phyloP scores from a whole-genome alignment of 2,888 invertebrate species.

The Andrena dorsata region DNA sequence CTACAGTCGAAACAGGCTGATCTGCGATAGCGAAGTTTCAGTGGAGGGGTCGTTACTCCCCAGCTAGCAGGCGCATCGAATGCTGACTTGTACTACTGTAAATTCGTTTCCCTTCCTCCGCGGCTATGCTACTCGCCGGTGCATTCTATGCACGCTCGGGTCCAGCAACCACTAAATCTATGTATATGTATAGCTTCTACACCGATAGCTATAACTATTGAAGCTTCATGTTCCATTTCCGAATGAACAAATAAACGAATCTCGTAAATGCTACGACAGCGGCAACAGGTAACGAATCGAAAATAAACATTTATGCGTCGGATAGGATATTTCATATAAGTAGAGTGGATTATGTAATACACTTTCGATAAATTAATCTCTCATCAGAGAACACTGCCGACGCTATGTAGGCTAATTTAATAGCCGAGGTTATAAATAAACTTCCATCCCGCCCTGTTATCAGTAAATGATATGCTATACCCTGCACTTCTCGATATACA shows the following conservation, averaged over 20 bases:
- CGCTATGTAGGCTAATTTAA: conserved; percentile 41
- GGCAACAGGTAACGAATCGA: conserved; percentile 13
- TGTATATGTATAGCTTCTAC: background rate
- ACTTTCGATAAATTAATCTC: background rate
- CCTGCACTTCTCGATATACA: conserved; percentile 28
- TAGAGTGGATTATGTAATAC: background rate
- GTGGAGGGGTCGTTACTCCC: conserved; percentile 41
- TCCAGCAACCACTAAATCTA: background rate
- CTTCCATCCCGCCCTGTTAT: conserved; percentile 44
- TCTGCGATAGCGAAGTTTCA: conserved; percentile 18
- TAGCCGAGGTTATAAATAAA: conserved; percentile 52
- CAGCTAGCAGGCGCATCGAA: conserved; percentile 24
- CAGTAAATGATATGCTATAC: conserved; percentile 55
- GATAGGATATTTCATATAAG: conserved; percentile 10
- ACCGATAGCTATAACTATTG: background rate
- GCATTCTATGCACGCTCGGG: background rate
- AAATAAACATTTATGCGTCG: conserved; percentile 6
- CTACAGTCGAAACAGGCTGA: background rate
- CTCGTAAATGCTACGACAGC: background rate
- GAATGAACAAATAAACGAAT: conserved; percentile 5
- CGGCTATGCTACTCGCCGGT: conserved; percentile 45
- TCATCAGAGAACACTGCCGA: conserved; percentile 2
- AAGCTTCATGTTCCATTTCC: too few relatives aligned
- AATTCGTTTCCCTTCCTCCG: conserved; percentile 53
- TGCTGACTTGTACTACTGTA: conserved; percentile 60